phyloP scores from a whole-genome alignment of 2,888 invertebrate species.

The Myathropa florea region DNA sequence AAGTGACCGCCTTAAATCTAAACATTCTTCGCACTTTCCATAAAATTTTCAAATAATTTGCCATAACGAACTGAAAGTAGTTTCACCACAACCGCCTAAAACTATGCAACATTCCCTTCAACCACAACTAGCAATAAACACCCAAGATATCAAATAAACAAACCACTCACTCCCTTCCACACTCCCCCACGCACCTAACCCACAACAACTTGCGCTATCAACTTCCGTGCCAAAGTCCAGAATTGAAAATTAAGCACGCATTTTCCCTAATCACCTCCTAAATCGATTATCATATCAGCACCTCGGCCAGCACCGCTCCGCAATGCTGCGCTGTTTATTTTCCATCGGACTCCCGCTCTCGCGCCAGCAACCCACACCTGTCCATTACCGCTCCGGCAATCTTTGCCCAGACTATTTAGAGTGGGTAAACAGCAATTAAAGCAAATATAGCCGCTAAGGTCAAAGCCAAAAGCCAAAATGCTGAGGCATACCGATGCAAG shows the following conservation, averaged over 20 bases:
- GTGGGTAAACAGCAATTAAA: slow-evolving; percentile 56
- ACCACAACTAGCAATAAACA: neutral
- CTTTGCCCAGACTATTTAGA: slow-evolving; percentile 27
- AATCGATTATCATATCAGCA: slow-evolving; percentile 24
- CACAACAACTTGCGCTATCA: neutral
- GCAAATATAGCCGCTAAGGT: slow-evolving; percentile 58
- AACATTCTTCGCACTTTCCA: neutral
- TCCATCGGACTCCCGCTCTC: neutral
- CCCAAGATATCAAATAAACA: neutral
- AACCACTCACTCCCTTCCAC: neutral
- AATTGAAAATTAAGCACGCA: slow-evolving; percentile 46
- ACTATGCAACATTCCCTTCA: neutral
- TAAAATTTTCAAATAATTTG: neutral
- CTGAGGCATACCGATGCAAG: slow-evolving; percentile 30
- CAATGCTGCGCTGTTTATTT: slow-evolving; percentile 21
- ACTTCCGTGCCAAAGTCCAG: slow-evolving; percentile 39
- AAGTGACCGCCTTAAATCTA: neutral
- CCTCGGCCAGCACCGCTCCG: neutral
- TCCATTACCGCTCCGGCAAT: neutral
- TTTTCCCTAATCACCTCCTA: slow-evolving; percentile 39
- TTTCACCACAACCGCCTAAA: neutral
- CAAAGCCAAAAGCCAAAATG: slow-evolving; percentile 40
- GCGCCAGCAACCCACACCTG: neutral
- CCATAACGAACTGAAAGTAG: neutral
- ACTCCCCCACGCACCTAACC: neutral